Evolutionary conservation across 2,113 vertebrate genomes (phyloP), one percentile per base, ranked within the genome.

Genomic region (Agapornis roseicollis): DNA sequence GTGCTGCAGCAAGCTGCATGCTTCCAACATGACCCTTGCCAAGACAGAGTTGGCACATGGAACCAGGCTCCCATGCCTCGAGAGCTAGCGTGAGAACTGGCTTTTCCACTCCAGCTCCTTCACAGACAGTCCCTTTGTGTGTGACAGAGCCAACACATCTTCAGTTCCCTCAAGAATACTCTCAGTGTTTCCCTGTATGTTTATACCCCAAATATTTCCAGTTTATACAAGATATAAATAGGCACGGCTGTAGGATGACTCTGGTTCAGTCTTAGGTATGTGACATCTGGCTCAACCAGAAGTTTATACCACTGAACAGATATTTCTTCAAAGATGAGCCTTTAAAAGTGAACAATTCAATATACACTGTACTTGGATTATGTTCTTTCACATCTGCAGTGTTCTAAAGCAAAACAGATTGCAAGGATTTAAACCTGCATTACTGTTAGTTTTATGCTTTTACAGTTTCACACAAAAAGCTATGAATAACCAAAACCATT

Each of bases 21-120:
- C 4, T 63, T 29, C 55, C 0, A 0, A 10, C 0, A 0, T 9
- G 25, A 90, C 44, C 66, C 52, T 37, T 1, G 2, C 35, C 4
- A 7, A 50, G 77, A 11, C 19, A 46, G 33, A 46, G 55, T 31
- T 3, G 1, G 33, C 0, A 0, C 0, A 0, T 0, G 0, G 37
- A 74, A 24, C 31, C 5, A 19, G 33, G 41, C 24, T 53, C 44
- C 23, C 0, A 1, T 1, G 9, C 1, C 7, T 25, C 0, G 0
- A 58, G n/a, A 90, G 28, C 55, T 37, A 19, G 12, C 5, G 1
- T 28, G 17, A 58, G 81, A 85, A 24, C 7, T 0, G 0, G 11
- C 44, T 42, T 17, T 29, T 65, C 65, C 42, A 15, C 50, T 18
- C n/a, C 11, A 1, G n/a, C 33, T 58, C 47, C 55, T 84, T 23